Conservation (phyloP, 2,113 vertebrate species). For the Macroglossus sobrinus region DNA sequence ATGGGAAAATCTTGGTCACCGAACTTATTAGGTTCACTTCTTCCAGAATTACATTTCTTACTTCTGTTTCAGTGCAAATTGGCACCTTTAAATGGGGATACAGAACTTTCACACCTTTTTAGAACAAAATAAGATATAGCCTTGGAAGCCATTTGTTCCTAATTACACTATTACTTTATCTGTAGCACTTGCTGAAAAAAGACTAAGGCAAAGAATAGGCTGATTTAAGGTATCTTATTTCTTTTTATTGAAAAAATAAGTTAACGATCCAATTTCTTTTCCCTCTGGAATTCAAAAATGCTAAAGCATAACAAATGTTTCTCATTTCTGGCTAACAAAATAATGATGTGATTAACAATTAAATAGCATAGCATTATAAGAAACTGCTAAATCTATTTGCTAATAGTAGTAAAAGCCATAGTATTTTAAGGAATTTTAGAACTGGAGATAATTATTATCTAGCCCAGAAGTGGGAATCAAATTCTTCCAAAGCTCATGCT, state of each 20-base stretch:
- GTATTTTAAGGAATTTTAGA: slow-evolving; percentile 37
- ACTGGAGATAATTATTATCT: not conserved
- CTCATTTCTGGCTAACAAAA: slow-evolving; percentile 65
- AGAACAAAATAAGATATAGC: slow-evolving; percentile 50
- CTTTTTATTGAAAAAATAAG: slow-evolving; percentile 47
- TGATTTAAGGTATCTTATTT: slow-evolving; percentile 55
- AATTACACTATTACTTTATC: slow-evolving; percentile 64
- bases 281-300: slow-evolving; percentile 40
- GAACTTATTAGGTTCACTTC: slow-evolving; percentile 23
- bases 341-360: slow-evolving; percentile 66
- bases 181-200: slow-evolving; percentile 14
- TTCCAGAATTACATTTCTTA: not conserved
- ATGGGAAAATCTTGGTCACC: not conserved
- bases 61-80: slow-evolving; percentile 10
- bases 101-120: slow-evolving; percentile 7
- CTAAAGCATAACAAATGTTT: slow-evolving; percentile 31
- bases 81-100: not conserved
- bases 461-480: not conserved
- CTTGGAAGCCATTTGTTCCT: slow-evolving; percentile 57
- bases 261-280: slow-evolving; percentile 61
- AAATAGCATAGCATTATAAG: slow-evolving; percentile 35
- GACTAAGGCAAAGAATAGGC: slow-evolving; percentile 41
- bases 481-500: not conserved
- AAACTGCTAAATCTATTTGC: slow-evolving; percentile 37
- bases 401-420: slow-evolving; percentile 3